Base-by-base conservation (phyloP, 2,113 vertebrate genomes). In the Pseudois nayaur region DNA sequence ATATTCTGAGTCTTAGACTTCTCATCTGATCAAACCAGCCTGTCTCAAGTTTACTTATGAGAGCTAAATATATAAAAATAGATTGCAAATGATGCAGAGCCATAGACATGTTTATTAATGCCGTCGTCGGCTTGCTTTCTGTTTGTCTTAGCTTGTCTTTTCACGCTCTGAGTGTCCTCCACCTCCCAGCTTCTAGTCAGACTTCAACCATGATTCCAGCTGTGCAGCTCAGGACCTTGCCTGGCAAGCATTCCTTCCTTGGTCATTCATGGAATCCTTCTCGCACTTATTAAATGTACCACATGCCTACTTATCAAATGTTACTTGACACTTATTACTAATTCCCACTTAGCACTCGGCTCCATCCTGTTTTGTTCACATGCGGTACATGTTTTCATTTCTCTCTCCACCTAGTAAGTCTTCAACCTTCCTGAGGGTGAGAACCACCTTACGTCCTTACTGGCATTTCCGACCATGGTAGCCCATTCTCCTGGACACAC, bases 391-490 rank as follows among this genome's bases (percentile, higher is more conserved):
- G 5, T 27, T 94, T 89, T 45, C 3, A 11, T 50, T 43, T 89
- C 50, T 48, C 31, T 78, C 79, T 81, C 27, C 31, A 92, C n/a
- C 40, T 31, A 3, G 45, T 31, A 33, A 62, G 29, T 87, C 54
- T 48, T 9, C 40, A 10, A 17, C 10, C 31, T 60, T 45, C 78
- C 85, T 45, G 43, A 43, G n/a, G 54, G 21, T 17, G 82, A 19
- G 16, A 19, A 4, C 25, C 16, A 12, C 11, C 0, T 27, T 48
- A 16, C 14, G 3, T 27, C 45, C 14, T 54, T 50, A 19, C 67
- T 40, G 71, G 17, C 14, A 4, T 25, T 5, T 15, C 27, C 52
- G 16, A 23, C 0, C 5, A 6, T 15, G 2, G 21, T 40, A 33
- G 76, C 27, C 21, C 31, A 16, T 43, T 40, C n/a, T 60, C 43